Evolutionary conservation across 2,797 vertebrate genomes (phyloP), one percentile per base, ranked within the genome.

Genomic region (Aselliscus stoliczkanus): DNA sequence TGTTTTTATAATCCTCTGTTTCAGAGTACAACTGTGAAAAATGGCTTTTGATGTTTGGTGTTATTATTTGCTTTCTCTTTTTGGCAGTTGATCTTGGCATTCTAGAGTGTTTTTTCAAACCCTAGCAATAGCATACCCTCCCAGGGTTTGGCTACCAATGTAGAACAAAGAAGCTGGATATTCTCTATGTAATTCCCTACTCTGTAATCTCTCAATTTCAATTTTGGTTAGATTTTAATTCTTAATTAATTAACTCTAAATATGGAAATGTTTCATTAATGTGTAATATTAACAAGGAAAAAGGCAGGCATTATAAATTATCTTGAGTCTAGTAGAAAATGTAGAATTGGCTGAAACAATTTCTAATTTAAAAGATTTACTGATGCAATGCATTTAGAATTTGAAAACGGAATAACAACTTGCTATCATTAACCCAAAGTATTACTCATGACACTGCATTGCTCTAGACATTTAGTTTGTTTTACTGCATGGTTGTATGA

Each of bases 51-150:
- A 96, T 92, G 79, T 84, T 90, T 73, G 42, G 39, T 95, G 56
- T 89, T 93, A 93, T 93, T 97, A 54, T 96, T 97, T 96, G 56
- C 44, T 95, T 94, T 96, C 50, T 44, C 65, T 77, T 95, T 86
- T 73, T 84, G 80, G 70, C 76, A 73, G 56, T 83, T 95, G 64
- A 34, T 84, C 62, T 96, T 96, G 96, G 94, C 75, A 77, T 64
- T 17, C 52, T 56, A 11, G 21, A 56, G 20, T 73, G 52, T 67
- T 93, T 83, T 64, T 88, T 39, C 56, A 92, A 92, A 76, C 39
- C 83, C 52, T 31, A 83, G 95, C 54, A 94, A 82, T 39, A 77
- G 31, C 50, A 56, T 37, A n/a, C 27, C 39, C 31, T 56, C 60
- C 29, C n/a, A 27, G 76, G 86, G 2, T 76, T 60, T 77, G 44